These are phyloP conservation scores for Meteorus cinctellus DNA, from an alignment of 2,888 invertebrate species.

Conservation along the genomic window DNA sequence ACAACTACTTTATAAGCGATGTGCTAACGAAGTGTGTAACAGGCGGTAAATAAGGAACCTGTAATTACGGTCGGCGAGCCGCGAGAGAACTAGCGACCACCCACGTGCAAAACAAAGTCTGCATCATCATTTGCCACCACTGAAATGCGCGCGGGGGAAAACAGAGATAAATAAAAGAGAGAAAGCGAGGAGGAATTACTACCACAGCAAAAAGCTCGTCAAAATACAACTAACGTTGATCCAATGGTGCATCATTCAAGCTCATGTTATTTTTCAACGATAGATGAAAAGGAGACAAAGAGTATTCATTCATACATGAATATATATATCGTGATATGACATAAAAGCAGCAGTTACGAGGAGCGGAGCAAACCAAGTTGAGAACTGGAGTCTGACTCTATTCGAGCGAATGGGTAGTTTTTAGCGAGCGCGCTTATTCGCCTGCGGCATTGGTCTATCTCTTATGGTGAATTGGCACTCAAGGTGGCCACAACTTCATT, in stretches of 20 bases:
- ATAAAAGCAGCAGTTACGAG: neutral
- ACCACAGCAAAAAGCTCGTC: constrained; percentile 33
- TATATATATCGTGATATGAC: neutral
- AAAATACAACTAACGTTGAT: constrained; percentile 43
- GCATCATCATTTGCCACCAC: constrained; percentile 46
- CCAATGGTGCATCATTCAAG: constrained; percentile 52
- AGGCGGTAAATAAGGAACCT: constrained; percentile 72
- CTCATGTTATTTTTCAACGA: constrained; percentile 52
- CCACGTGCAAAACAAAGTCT: constrained; percentile 57
- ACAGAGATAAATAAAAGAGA: neutral
- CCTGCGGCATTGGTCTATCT: constrained; percentile 31
- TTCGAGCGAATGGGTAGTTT: constrained; percentile 48
- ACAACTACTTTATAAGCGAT: constrained; percentile 67
- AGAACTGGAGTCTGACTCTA: constrained; percentile 55
- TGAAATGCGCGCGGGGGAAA: constrained; percentile 26
- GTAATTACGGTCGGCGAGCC: constrained; percentile 69
- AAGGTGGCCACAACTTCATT: constrained; percentile 32
- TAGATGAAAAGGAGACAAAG: constrained; percentile 50
- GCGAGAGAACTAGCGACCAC: constrained; percentile 61
- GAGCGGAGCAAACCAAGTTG: neutral
- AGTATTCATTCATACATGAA: neutral
- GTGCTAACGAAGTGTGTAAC: constrained; percentile 73
- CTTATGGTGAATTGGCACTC: neutral
- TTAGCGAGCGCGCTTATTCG: constrained; percentile 50
- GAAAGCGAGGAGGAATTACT: constrained; percentile 22